Percentiles rank a stretch among this genome's conserved stretches.
Evolutionary conservation across 2,888 invertebrate genomes (phyloP).

Genomic region (Scrobipalpa atriplicella): DNA sequence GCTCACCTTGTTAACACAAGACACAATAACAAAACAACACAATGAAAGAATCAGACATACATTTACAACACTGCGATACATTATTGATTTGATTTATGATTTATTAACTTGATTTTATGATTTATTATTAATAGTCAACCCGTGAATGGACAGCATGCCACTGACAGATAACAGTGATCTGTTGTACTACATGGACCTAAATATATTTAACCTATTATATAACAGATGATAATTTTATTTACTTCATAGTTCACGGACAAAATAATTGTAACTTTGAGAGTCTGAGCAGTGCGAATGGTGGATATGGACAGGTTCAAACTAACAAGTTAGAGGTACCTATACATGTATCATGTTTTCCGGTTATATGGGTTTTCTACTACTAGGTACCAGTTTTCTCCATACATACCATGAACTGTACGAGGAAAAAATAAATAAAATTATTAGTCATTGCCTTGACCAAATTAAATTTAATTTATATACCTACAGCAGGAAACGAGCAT

Average conservation of each 20-base stretch:
- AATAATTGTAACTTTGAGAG: too few relatives aligned
- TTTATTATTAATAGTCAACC: background rate
- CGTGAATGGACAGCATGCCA: background rate
- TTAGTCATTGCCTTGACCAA: too few relatives aligned
- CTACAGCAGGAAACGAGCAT: too few relatives aligned
- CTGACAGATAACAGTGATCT: background rate
- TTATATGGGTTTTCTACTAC: too few relatives aligned
- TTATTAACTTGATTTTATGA: background rate
- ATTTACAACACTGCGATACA: background rate
- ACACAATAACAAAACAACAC: background rate
- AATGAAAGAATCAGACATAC: background rate
- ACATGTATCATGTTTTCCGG: too few relatives aligned
- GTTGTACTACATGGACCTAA: background rate
- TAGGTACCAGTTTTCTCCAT: too few relatives aligned
- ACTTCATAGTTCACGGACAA: background rate
- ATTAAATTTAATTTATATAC: too few relatives aligned
- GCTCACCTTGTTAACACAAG: background rate
- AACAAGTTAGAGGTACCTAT: too few relatives aligned
- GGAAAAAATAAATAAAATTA: too few relatives aligned
- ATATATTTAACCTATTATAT: background rate
- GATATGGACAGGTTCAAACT: too few relatives aligned
- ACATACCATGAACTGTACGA: too few relatives aligned
- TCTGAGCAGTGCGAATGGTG: too few relatives aligned
- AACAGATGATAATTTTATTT: background rate
- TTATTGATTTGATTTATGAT: background rate